Evolutionary conservation across 2,113 vertebrate species (phyloP).

Genomic region (Taurulus bubalis): DNA sequence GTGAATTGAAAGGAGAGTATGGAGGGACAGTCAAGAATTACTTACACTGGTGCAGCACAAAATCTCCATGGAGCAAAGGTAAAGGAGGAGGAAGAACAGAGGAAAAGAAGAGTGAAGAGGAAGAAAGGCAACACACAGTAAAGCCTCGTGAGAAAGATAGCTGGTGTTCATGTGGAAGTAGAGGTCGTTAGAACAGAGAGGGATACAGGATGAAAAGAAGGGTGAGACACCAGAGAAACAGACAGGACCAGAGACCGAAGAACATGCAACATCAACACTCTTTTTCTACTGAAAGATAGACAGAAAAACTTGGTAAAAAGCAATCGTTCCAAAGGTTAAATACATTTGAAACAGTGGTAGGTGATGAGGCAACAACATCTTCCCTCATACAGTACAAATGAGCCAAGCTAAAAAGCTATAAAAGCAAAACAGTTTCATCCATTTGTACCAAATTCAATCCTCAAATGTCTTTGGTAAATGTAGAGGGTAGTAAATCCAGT

Average conservation of each 20-base stretch:
- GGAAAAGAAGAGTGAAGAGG: conserved; percentile 62
- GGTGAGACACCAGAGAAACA: conserved; percentile 5
- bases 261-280: neutral
- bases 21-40: conserved; percentile 82
- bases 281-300: neutral
- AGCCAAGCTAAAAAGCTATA: neutral
- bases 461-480: neutral
- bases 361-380: neutral
- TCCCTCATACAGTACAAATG: neutral
- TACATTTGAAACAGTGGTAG: neutral
- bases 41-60: conserved; percentile 99
- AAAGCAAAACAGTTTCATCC: neutral
- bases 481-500: neutral
- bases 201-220: conserved; percentile 6
- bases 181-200: neutral
- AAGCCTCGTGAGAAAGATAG: conserved; percentile 40
- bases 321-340: neutral
- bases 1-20: neutral
- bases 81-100: conserved; percentile 71
- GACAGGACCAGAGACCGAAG: conserved; percentile 24
- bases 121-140: conserved; percentile 64
- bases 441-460: too few species aligned
- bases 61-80: conserved; percentile 95
- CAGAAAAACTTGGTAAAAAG: neutral
- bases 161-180: neutral